These are phyloP conservation scores for Zaprionus kolodkinae DNA, from an alignment of 1,140 invertebrate species.

Conservation along the genomic window DNA sequence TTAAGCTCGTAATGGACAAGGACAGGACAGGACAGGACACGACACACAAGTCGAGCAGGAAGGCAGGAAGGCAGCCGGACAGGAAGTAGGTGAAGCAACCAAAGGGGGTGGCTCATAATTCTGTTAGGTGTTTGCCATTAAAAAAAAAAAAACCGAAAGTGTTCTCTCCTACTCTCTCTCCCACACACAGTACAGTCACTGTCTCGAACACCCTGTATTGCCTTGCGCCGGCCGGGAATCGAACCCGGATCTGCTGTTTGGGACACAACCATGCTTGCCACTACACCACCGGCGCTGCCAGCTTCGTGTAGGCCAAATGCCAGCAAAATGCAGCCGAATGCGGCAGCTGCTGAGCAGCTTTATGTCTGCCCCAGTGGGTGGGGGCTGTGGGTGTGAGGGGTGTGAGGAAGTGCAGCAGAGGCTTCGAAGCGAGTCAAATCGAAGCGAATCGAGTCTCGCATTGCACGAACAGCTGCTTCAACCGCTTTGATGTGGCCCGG, in stretches of 20 bases:
- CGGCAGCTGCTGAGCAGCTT: too few relatives aligned
- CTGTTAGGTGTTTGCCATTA: background rate
- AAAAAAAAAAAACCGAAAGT: background rate
- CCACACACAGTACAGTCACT: too few relatives aligned
- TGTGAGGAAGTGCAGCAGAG: background rate
- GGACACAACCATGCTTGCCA: slow-evolving; percentile 95
- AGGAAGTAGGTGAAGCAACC: background rate
- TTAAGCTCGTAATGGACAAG: background rate
- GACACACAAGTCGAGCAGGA: background rate
- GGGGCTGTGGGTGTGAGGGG: too few relatives aligned
- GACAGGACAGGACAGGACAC: slow-evolving; percentile 6
- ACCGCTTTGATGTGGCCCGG: slow-evolving; percentile 43
- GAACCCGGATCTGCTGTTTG: slow-evolving; percentile 95
- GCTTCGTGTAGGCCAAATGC: background rate
- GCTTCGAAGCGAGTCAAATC: background rate
- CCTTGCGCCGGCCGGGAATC: slow-evolving; percentile 92
- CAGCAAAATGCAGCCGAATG: slow-evolving; percentile 60
- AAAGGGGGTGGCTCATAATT: background rate
- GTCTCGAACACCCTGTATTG: background rate
- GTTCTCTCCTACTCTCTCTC: background rate
- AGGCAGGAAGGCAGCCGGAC: background rate
- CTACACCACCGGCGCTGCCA: slow-evolving; percentile 89
- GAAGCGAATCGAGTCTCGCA: background rate
- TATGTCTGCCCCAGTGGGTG: background rate
- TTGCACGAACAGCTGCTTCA: slow-evolving; percentile 39